Base-by-base conservation (phyloP, 2,797 vertebrate genomes). In the Melanotaenia trifasciata region DNA sequence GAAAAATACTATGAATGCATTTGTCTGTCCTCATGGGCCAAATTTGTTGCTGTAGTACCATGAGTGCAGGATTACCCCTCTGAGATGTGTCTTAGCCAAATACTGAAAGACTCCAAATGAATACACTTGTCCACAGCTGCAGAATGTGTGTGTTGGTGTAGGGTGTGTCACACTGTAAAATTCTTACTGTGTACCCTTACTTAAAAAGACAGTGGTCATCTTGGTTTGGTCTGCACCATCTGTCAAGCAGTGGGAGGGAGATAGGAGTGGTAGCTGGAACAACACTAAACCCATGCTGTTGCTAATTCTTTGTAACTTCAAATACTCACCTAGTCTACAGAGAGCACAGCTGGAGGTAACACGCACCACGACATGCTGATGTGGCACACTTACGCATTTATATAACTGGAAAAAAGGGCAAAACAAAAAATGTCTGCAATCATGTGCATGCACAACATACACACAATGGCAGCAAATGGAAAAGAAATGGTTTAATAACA, bases 271-370 rank as follows among this genome's bases (percentile, higher is more conserved):
- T 40, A 74, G 70, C 64, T 76, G 62, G 56, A 83, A 70, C 70
- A 70, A 50, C 43, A 67, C 71, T 1, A 67, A 67, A 32, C 66
- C 40, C 81, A 62, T 16, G 83, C 79, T 67, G 20, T 78, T 80
- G 80, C 57, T 60, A 60, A 70, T 58, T 84, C 38, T 70, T 68
- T 84, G 88, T 88, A 83, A 84, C 79, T 86, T 90, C 70, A 79
- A 79, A 88, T 84, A 67, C 61, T 63, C 71, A 67, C 85, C 78
- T 84, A 77, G 79, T 82, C 78, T 35, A 67, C 64, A 78, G 59
- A 82, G 65, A 74, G 67, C 65, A 20, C 22, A 2, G 81, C 81
- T 83, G 79, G 58, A 71, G 68, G 84, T 68, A 70, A 83, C 71
- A 33, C 30, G 67, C 58, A 60, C 30, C 26, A 12, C 24, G 76